phyloP scores from a whole-genome alignment of 1,140 invertebrate genomes.

The Ceratitis capitata region DNA sequence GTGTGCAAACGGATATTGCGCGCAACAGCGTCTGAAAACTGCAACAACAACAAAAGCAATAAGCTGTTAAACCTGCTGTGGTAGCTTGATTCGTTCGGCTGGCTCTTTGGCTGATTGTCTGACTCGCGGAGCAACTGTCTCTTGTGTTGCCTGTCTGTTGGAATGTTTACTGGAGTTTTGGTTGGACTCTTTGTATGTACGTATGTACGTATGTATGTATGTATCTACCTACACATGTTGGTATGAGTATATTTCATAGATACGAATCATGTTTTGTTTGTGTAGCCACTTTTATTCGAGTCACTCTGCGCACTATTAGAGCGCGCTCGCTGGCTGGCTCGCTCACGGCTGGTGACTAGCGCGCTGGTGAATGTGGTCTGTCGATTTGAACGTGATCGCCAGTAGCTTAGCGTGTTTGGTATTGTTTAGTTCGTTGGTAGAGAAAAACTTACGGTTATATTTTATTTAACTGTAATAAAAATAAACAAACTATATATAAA shows the following conservation, averaged over 20 bases:
- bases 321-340: background rate
- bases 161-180: background rate
- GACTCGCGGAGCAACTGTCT: background rate
- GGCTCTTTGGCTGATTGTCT: background rate
- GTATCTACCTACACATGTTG: too few species aligned
- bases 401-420: constrained; percentile 28
- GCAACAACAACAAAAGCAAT: background rate
- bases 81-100: too few species aligned
- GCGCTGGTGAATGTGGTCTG: constrained; percentile 39
- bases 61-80: constrained; percentile 23
- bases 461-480: too few species aligned
- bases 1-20: background rate
- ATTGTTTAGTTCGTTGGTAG: background rate
- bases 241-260: background rate
- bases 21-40: background rate
- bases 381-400: constrained; percentile 7
- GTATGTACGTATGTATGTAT: background rate
- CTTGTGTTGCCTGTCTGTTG: background rate
- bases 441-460: too few species aligned
- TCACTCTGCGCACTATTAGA: background rate
- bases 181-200: background rate
- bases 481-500: too few species aligned
- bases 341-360: background rate
- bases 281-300: background rate
- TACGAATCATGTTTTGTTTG: constrained; percentile 15